Percentiles rank a stretch among this genome's conserved stretches.
phyloP scores from a whole-genome alignment of 2,797 vertebrate genomes.

The Schizothorax lantsangensis region DNA sequence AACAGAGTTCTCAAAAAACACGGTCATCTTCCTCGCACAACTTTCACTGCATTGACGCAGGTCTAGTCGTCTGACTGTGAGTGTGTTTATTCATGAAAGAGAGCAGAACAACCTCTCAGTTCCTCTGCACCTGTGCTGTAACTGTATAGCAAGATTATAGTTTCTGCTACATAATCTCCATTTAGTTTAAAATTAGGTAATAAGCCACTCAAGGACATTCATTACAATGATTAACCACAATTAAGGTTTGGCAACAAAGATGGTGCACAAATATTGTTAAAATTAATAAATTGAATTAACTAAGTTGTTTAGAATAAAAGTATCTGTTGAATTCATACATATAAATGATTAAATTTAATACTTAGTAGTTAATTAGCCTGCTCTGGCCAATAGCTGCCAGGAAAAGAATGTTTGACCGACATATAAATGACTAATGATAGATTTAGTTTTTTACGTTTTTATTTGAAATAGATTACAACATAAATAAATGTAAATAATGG shows the following conservation, averaged over 20 bases:
- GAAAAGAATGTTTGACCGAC: neutral
- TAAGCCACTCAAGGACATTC: neutral
- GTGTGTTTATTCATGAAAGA: conserved; percentile 36
- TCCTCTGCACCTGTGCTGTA: conserved; percentile 30
- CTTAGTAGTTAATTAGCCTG: neutral
- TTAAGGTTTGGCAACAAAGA: neutral
- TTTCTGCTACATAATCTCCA: conserved; percentile 5
- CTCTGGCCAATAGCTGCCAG: neutral
- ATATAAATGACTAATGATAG: neutral
- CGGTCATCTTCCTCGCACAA: conserved; percentile 53
- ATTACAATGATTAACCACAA: neutral
- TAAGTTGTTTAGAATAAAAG: neutral
- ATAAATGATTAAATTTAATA: neutral
- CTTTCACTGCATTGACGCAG: conserved; percentile 50
- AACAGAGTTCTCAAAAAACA: conserved; percentile 67
- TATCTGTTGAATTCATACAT: neutral
- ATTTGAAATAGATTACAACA: neutral
- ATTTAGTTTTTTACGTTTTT: neutral
- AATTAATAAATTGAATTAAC: neutral
- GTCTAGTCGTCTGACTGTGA: conserved; percentile 56
- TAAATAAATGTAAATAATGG: neutral
- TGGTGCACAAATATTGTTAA: neutral
- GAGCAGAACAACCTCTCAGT: conserved; percentile 4
- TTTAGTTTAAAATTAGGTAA: neutral
- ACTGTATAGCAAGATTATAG: neutral